These are phyloP conservation scores for Mycalesis mineus DNA, from an alignment of 2,888 invertebrate genomes.

Conservation along the genomic window DNA sequence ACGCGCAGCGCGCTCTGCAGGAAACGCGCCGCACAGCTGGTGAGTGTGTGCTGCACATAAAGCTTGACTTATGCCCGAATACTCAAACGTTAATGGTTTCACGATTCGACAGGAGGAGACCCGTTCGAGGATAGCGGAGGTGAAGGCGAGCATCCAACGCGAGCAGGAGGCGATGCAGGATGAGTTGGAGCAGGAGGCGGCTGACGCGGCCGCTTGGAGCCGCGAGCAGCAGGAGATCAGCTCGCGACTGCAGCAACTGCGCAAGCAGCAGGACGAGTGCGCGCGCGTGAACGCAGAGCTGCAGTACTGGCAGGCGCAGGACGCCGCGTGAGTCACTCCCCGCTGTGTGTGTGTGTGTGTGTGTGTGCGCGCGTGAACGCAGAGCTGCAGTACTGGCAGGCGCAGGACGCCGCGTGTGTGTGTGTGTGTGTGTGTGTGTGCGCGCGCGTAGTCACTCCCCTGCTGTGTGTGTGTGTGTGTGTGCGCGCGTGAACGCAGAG, in stretches of 20 bases:
- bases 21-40: slow-evolving; percentile 17
- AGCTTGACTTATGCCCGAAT: too few relatives aligned
- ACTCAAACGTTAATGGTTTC: too few relatives aligned
- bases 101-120: slow-evolving; percentile 46
- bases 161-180: slow-evolving; percentile 40
- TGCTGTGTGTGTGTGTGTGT: too few relatives aligned
- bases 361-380: slow-evolving; percentile 24
- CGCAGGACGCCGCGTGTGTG: too few relatives aligned
- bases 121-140: slow-evolving; percentile 44
- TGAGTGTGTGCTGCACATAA: background rate
- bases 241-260: slow-evolving; percentile 21
- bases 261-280: slow-evolving; percentile 4
- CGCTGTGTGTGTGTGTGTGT: too few relatives aligned
- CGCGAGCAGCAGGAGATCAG: slow-evolving; percentile 31
- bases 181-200: slow-evolving; percentile 37
- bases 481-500: too few relatives aligned
- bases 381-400: too few relatives aligned
- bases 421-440: too few relatives aligned
- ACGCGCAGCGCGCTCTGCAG: slow-evolving; percentile 29
- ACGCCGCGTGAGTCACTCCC: slow-evolving; percentile 19
- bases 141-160: slow-evolving; percentile 38
- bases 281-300: slow-evolving; percentile 30
- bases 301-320: slow-evolving; percentile 49
- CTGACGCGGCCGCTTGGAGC: slow-evolving; percentile 37
- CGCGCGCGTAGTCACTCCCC: slow-evolving; percentile 21